Percentiles rank a stretch among this genome's conserved stretches.
Evolutionary conservation across 2,888 invertebrate genomes (phyloP).

Genomic region (Sisyra nigra): DNA sequence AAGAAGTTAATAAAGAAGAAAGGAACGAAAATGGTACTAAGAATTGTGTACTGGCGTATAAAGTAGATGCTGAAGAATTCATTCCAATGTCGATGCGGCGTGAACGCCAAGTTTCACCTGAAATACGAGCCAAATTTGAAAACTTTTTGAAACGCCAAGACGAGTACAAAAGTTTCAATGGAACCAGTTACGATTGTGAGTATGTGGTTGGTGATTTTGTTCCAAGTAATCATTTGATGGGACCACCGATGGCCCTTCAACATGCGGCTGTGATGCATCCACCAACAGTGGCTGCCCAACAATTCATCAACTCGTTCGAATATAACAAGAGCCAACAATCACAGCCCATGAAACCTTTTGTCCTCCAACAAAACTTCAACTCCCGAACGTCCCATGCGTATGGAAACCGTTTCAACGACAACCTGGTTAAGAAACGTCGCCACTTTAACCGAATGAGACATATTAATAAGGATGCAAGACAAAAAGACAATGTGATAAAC

Average conservation of each 20-base stretch:
- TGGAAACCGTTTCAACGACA: not conserved
- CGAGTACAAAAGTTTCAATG: not conserved
- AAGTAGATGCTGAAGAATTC: constrained; percentile 27
- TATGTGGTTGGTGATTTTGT: constrained; percentile 2
- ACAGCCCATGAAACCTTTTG: not conserved
- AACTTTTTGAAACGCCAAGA: constrained; percentile 7
- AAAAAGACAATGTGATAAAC: too few relatives aligned
- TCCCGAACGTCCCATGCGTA: not conserved
- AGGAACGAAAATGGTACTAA: too few relatives aligned
- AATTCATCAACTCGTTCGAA: not conserved
- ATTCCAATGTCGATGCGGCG: constrained; percentile 23
- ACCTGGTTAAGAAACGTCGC: not conserved
- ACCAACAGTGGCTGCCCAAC: not conserved
- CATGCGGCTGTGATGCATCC: not conserved
- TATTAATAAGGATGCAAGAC: too few relatives aligned
- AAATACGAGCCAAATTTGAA: constrained; percentile 8
- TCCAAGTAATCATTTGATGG: not conserved
- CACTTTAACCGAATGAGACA: too few relatives aligned
- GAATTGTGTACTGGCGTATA: constrained; percentile 4
- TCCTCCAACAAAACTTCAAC: not conserved
- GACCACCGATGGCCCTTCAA: not conserved
- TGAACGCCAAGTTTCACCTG: constrained; percentile 11
- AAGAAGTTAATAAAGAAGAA: not conserved
- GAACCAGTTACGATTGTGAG: not conserved
- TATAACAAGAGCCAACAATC: not conserved